Conservation (phyloP, 1,140 invertebrate genomes). For the Periplaneta americana region DNA sequence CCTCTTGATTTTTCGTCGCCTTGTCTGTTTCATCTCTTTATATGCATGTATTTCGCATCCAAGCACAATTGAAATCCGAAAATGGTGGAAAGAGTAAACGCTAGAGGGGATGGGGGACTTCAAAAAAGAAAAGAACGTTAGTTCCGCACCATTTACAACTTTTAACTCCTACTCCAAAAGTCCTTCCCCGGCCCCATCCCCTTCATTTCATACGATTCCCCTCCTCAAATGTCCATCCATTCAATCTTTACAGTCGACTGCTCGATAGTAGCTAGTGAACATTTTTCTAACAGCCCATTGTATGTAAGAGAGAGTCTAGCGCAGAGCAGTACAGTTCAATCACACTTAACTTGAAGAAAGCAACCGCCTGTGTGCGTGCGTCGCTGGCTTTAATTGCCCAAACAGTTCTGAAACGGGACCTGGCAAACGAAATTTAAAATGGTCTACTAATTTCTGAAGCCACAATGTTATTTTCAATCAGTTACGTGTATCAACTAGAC, state of each 20-base stretch:
- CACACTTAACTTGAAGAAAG: neutral
- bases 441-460: too few species aligned
- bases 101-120: neutral
- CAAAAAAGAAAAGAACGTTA: neutral
- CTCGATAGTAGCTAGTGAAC: neutral
- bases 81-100: neutral
- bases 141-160: neutral
- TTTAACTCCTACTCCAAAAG: neutral
- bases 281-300: neutral
- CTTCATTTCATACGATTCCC: neutral
- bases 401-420: too few species aligned
- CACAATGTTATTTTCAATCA: too few species aligned
- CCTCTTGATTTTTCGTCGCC: neutral
- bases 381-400: too few species aligned
- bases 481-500: too few species aligned
- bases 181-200: neutral
- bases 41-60: neutral
- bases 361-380: too few species aligned
- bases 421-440: too few species aligned
- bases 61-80: neutral
- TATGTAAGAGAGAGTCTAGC: neutral
- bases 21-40: neutral
- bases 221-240: neutral
- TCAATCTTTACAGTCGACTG: neutral
- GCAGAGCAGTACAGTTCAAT: neutral